Evolutionary conservation across 2,888 invertebrate species (phyloP), one percentile per base, ranked within the genome.

Genomic region (Melieria crassipennis): DNA sequence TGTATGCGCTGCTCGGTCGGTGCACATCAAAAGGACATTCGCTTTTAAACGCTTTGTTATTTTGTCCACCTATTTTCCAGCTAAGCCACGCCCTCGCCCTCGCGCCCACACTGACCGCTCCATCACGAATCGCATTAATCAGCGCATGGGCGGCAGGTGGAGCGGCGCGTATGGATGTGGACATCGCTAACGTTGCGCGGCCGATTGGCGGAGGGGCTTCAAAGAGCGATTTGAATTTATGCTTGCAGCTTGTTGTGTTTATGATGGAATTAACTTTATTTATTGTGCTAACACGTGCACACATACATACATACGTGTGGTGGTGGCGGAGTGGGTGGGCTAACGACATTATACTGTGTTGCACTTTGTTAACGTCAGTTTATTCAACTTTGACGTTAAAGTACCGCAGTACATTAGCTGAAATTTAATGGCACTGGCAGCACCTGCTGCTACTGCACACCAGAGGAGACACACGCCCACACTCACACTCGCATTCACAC

Each of bases 1-100:
- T 30, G 30, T 30, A 30, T 30, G 30, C 30, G 30, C 30, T 30
- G 30, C 30, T 30, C 30, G 30, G 30, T 30, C 30, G 30, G 2
- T 52, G 47, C 57, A 65, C 58, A 71, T 66, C 62, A 71, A 70
- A 70, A 61, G 65, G 65, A 65, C 70, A 65, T 65, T 70, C 61
- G 61, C 62, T 55, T 71, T 62, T 66, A 66, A 71, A 66, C 66
- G 65, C 42, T 71, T 64, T 64, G 64, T 50, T 64, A 43, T 50
- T 58, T 30, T 64, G 13, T 60, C 52, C 56, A 47, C 64, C 64
- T 16, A 16, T 70, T 62, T 65, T 70, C 70, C 48, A 58, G 46
- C 52, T 70, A 70, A 47, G 30, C 46, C 48, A 70, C 65, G 55
- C 65, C 61, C 42, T 46, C 56, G 16, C 5, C 9, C 47, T n/a